These are phyloP conservation scores for Cyphomyrus discorhynchus DNA, from an alignment of 2,113 vertebrate species.

Conservation along the genomic window DNA sequence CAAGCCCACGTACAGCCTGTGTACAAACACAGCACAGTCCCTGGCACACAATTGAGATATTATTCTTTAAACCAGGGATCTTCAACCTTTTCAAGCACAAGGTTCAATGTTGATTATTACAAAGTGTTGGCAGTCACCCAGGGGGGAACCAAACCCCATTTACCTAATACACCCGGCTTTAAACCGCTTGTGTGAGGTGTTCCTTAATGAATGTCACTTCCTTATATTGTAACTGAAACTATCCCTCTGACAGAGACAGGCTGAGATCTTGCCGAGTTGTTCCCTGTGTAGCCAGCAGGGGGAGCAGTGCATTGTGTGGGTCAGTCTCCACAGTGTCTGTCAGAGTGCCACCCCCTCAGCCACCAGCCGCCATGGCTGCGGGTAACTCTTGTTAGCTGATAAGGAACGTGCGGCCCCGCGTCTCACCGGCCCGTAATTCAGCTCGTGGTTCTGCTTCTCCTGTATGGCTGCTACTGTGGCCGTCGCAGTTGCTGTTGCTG, in stretches of 20 bases:
- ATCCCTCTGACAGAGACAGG: background rate
- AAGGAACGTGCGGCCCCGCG: background rate
- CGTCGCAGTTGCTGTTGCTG: constrained; percentile 84
- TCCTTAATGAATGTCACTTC: background rate
- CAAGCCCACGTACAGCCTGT: background rate
- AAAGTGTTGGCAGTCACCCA: background rate
- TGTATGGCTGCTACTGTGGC: constrained; percentile 89
- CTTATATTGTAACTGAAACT: background rate
- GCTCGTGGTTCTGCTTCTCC: constrained; percentile 92
- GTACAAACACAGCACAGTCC: background rate
- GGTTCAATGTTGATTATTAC: background rate
- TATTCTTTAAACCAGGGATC: background rate
- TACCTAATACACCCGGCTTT: background rate
- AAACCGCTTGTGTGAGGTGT: background rate
- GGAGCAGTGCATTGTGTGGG: background rate
- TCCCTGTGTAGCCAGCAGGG: constrained; percentile 10
- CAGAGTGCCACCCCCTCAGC: background rate
- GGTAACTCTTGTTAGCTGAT: background rate
- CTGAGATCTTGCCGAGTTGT: background rate
- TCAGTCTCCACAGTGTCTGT: background rate
- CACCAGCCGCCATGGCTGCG: background rate
- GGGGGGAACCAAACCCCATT: background rate
- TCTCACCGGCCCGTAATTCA: constrained; percentile 81
- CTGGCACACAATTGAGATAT: background rate
- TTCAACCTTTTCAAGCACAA: background rate